phyloP scores from a whole-genome alignment of 2,888 invertebrate genomes.

The Drosophila leonis region DNA sequence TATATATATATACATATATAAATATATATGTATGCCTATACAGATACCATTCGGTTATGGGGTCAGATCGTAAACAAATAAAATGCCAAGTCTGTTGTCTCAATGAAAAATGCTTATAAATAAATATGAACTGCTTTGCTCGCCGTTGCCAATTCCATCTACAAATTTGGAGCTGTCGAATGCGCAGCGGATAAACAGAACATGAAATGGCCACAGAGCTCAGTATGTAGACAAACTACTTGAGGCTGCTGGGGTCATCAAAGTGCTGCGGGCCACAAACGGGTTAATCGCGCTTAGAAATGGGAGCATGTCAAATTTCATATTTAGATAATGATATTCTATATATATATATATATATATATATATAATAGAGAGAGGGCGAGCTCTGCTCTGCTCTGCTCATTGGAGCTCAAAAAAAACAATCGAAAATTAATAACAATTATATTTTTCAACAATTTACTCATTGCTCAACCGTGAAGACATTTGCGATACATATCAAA shows the following conservation, averaged over 20 bases:
- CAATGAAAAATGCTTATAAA: slow-evolving; percentile 48
- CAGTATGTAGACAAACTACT: slow-evolving; percentile 13
- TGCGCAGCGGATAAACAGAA: slow-evolving; percentile 15
- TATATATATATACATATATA: slow-evolving; percentile 9
- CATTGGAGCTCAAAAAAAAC: not conserved
- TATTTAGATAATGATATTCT: not conserved
- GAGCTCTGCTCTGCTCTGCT: not conserved
- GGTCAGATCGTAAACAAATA: slow-evolving; percentile 74
- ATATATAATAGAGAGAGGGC: not conserved
- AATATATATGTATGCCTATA: not conserved
- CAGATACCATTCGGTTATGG: slow-evolving; percentile 47
- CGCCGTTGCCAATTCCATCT: slow-evolving; percentile 26
- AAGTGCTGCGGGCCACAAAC: slow-evolving; percentile 47
- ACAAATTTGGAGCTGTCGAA: slow-evolving; percentile 33
- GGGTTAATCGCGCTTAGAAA: not conserved
- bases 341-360: not conserved
- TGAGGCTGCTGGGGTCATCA: slow-evolving; percentile 41
- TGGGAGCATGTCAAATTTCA: not conserved
- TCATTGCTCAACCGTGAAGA: not conserved
- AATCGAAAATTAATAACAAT: not conserved
- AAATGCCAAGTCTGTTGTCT: slow-evolving; percentile 47
- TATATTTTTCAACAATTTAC: not conserved
- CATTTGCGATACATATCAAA: not conserved
- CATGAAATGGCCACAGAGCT: not conserved
- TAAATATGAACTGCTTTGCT: slow-evolving; percentile 38